phyloP scores from a whole-genome alignment of 2,797 vertebrate genomes.

The Simalia tracyae region DNA sequence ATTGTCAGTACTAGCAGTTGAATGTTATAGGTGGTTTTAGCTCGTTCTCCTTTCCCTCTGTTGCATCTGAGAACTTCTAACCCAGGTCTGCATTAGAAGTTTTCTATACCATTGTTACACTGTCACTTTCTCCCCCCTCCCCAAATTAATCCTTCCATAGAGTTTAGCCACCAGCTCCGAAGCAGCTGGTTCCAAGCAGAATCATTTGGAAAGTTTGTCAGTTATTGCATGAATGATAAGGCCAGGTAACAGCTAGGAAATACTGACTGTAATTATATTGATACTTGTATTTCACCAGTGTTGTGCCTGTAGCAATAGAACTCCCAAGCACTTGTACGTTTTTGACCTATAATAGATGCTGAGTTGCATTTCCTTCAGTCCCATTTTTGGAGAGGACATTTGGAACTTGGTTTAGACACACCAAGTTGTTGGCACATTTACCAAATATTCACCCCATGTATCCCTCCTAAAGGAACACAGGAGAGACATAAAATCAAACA shows the following conservation, averaged over 20 bases:
- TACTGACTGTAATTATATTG: neutral
- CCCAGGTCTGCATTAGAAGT: conserved; percentile 1
- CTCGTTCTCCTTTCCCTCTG: neutral
- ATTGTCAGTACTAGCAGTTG: neutral
- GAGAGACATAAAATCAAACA: too few relatives aligned
- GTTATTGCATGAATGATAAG: neutral
- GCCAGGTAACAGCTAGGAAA: too few relatives aligned
- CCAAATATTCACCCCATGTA: neutral
- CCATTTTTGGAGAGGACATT: too few relatives aligned
- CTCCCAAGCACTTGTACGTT: neutral
- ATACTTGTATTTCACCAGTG: neutral
- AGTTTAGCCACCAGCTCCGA: neutral
- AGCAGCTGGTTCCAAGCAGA: neutral
- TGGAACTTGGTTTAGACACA: neutral
- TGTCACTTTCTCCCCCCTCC: too few relatives aligned
- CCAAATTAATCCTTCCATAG: neutral
- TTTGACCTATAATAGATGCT: neutral
- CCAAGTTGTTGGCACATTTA: neutral
- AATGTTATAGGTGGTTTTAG: neutral
- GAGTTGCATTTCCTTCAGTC: neutral
- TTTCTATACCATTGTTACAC: neutral
- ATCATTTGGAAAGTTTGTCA: neutral
- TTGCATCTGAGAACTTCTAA: conserved; percentile 7
- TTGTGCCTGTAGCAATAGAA: too few relatives aligned
- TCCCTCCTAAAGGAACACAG: neutral